Conservation (phyloP, 2,888 invertebrate genomes). For the Rhingia campestris region DNA sequence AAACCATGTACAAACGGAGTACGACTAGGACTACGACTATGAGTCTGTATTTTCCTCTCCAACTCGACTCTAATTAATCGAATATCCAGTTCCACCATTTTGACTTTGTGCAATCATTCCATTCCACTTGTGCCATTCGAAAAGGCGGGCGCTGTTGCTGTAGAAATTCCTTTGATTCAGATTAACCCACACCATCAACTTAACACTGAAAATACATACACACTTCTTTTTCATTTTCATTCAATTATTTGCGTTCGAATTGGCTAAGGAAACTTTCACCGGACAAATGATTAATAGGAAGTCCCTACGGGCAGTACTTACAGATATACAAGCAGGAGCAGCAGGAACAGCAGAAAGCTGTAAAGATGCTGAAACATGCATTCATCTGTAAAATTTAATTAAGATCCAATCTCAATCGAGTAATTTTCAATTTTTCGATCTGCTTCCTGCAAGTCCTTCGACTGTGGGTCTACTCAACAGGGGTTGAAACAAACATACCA, state of each 20-base stretch:
- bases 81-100: conserved; percentile 58
- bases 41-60: conserved; percentile 35
- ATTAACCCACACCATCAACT: background rate
- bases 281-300: conserved; percentile 61
- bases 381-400: conserved; percentile 68
- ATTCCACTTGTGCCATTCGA: conserved; percentile 23
- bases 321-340: too few relatives aligned
- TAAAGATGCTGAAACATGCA: conserved; percentile 39
- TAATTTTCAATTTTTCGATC: conserved; percentile 43
- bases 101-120: conserved; percentile 62
- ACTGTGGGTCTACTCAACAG: background rate
- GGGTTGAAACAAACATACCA: too few relatives aligned
- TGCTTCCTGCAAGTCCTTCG: conserved; percentile 6
- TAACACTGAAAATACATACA: background rate
- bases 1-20: conserved; percentile 37
- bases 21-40: background rate
- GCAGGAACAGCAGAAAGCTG: background rate
- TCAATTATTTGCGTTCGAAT: conserved; percentile 38
- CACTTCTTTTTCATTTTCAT: conserved; percentile 19
- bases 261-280: conserved; percentile 34
- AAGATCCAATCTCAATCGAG: conserved; percentile 58
- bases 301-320: conserved; percentile 6
- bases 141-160: background rate
- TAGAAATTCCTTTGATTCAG: conserved; percentile 34
- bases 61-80: conserved; percentile 62